phyloP scores from a whole-genome alignment of 2,888 invertebrate species.

The Drosophila peninsularis region DNA sequence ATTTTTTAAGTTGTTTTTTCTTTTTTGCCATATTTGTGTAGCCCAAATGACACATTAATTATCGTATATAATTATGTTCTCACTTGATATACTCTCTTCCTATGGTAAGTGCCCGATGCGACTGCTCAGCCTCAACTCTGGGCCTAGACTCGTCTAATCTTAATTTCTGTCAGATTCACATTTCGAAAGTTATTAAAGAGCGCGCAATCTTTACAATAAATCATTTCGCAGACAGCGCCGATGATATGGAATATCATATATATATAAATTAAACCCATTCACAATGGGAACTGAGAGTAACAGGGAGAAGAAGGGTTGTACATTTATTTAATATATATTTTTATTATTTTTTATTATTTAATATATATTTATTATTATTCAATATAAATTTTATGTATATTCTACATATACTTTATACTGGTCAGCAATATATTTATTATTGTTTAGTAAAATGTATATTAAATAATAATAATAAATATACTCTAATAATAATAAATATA shows the following conservation, averaged over 20 bases:
- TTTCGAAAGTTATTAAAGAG: neutral
- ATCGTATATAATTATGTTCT: neutral
- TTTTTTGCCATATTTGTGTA: neutral
- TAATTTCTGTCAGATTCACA: too few relatives aligned
- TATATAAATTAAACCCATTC: neutral
- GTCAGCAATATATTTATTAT: too few relatives aligned
- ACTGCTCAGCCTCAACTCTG: neutral
- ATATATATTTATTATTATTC: too few relatives aligned
- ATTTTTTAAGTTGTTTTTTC: slow-evolving; percentile 6
- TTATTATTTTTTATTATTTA: too few relatives aligned
- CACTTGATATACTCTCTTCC: neutral
- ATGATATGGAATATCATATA: neutral
- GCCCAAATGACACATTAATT: slow-evolving; percentile 12
- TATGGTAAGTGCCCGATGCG: slow-evolving; percentile 1
- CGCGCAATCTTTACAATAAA: neutral
- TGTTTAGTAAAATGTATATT: too few relatives aligned
- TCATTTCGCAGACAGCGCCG: neutral
- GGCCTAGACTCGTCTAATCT: neutral
- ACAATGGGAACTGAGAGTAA: neutral
- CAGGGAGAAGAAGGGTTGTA: neutral
- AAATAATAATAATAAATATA: too few relatives aligned
- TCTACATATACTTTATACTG: too few relatives aligned
- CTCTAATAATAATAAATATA: too few relatives aligned
- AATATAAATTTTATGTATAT: too few relatives aligned
- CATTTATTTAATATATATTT: too few relatives aligned